A percentile compares a stretch with the other conserved stretches of the same genome.
These are phyloP conservation scores for Scolopax bukidnonensis DNA, from an alignment of 2,797 vertebrate species.

Conservation along the genomic window DNA sequence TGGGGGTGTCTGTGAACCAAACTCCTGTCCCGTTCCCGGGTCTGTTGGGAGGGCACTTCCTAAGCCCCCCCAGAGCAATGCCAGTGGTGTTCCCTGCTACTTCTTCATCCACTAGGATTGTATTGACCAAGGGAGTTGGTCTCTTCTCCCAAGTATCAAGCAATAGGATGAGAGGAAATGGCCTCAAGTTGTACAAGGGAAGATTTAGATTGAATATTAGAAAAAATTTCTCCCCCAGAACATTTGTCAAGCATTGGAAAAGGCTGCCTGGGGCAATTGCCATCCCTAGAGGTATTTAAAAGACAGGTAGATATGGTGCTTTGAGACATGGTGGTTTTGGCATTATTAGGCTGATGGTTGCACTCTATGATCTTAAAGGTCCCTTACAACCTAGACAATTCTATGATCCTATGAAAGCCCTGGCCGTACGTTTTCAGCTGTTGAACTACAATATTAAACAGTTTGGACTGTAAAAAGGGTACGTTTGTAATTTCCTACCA, in stretches of 20 bases:
- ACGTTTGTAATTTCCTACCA: not conserved
- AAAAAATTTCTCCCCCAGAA: not conserved
- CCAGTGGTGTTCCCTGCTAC: not conserved
- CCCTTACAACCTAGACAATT: not conserved
- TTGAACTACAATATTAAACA: not conserved
- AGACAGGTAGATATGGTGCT: not conserved
- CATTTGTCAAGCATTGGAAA: not conserved
- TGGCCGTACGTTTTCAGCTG: not conserved
- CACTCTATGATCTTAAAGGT: not conserved
- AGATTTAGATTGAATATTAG: not conserved
- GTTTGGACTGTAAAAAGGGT: not conserved
- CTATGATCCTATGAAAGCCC: not conserved
- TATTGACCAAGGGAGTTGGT: not conserved
- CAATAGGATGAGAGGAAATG: not conserved
- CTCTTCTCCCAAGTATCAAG: not conserved
- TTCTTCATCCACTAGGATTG: too few relatives aligned
- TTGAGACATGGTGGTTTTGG: not conserved
- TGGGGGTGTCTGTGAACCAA: not conserved
- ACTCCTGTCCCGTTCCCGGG: fast-evolving
- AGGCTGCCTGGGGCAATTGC: not conserved
- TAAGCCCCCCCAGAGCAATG: fast-evolving
- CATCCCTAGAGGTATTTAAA: not conserved
- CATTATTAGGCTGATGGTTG: not conserved
- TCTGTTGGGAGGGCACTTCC: not conserved
- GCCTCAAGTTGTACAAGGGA: not conserved